Base-by-base conservation (phyloP, 2,797 vertebrate species). In the Perodicticus potto region DNA sequence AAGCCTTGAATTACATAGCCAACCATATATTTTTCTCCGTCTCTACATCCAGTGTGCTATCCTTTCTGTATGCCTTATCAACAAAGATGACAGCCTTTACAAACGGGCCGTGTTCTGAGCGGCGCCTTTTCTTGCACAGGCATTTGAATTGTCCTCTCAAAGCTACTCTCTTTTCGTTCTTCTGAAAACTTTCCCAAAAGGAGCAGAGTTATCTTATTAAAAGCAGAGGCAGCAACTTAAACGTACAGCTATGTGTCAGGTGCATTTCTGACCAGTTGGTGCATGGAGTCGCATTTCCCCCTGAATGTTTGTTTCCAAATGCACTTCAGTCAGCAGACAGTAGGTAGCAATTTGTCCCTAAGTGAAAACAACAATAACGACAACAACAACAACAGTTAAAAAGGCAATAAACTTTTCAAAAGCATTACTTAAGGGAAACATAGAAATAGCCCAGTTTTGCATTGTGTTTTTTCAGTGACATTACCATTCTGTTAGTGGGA, bases 1-100 rank as follows among this genome's bases (percentile, higher is more conserved):
- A 25, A 85, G 34, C 85, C 91, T 95, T 95, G 65, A 45, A 81
- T 92, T 87, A 59, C 86, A 83, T 94, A 82, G 23, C n/a, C 43
- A 81, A 61, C 29, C 61, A 83, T 72, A 29, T 81, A 81, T 53
- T 77, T 89, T 89, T 93, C 37, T 74, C 65, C 49, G 45, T 89
- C 45, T 37, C 0, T 67, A 10, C 19, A 40, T 78, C 49, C 63
- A 90, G 1, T 84, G 32, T 89, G 69, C 43, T 89, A 40, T 61
- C 34, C 2, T 94, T 32, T 94, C 67, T 80, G 17, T 76, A 91
- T 89, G 57, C 23, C 25, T 92, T 87, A 80, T 61, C 49, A 90
- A 81, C 7, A 69, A 97, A 96, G 16, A 70, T 43, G 72, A 34
- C 76, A 88, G 55, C 12, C 43, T 81, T 95, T 86, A 76, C 16